These are phyloP conservation scores for Falcunculus frontatus DNA, from an alignment of 2,113 vertebrate species.

Conservation along the genomic window DNA sequence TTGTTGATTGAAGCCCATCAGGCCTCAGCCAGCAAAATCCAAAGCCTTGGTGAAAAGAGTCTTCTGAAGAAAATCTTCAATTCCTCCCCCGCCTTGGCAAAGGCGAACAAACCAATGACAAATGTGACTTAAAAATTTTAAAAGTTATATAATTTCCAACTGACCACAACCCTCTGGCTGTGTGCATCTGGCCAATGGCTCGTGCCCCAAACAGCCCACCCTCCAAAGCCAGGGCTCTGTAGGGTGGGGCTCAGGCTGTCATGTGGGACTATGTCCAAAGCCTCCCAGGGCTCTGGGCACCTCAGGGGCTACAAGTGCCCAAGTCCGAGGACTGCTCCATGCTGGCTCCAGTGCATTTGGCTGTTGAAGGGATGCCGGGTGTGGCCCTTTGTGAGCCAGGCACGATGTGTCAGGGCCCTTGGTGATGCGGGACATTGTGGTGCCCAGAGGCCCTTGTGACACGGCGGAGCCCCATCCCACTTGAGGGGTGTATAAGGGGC, in stretches of 20 bases:
- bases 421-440: background rate
- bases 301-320: background rate
- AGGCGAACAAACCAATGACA: accelerated
- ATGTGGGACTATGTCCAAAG: background rate
- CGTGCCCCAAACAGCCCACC: accelerated
- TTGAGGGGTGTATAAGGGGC: accelerated
- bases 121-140: background rate
- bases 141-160: background rate
- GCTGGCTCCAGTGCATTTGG: accelerated
- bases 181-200: background rate
- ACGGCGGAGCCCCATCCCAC: too few species aligned
- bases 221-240: background rate
- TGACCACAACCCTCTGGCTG: background rate
- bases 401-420: background rate
- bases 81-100: background rate
- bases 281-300: background rate
- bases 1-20: background rate
- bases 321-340: background rate
- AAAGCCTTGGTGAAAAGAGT: background rate
- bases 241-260: background rate
- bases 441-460: background rate
- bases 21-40: background rate
- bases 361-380: background rate
- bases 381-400: background rate
- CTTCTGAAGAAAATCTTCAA: background rate